Percentiles rank a stretch among this genome's conserved stretches.
Conservation (phyloP, 2,113 vertebrate species). For the Lepus europaeus region DNA sequence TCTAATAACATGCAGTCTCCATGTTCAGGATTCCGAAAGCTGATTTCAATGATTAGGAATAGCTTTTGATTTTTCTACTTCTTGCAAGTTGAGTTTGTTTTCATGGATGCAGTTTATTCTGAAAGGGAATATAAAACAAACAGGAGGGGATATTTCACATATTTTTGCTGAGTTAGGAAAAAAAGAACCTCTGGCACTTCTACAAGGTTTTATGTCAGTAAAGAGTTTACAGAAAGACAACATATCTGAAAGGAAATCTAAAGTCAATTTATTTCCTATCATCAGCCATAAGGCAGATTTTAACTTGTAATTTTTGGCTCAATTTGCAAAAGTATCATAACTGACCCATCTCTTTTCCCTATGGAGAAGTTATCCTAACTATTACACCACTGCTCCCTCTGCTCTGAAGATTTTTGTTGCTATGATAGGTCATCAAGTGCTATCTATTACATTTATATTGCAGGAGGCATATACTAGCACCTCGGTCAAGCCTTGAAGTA, state of each 20-base stretch:
- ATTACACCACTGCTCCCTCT: not conserved
- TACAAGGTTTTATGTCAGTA: constrained; percentile 50
- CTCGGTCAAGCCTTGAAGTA: not conserved
- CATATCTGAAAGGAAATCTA: constrained; percentile 46
- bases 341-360: not conserved
- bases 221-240: constrained; percentile 47
- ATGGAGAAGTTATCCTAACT: not conserved
- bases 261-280: constrained; percentile 53
- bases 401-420: not conserved
- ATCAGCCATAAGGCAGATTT: constrained; percentile 47
- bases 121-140: constrained; percentile 52
- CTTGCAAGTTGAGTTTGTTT: constrained; percentile 67
- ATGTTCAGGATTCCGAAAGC: constrained; percentile 59
- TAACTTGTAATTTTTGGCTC: constrained; percentile 31
- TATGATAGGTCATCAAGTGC: not conserved
- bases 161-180: constrained; percentile 41
- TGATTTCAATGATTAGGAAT: constrained; percentile 27
- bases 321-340: constrained; percentile 48
- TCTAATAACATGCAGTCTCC: constrained; percentile 32
- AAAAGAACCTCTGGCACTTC: constrained; percentile 35
- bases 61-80: constrained; percentile 59
- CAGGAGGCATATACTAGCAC: not conserved
- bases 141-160: not conserved
- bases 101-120: constrained; percentile 42
- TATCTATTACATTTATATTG: not conserved